These are phyloP conservation scores for Phorcus lineatus DNA, from an alignment of 2,888 invertebrate species.

Conservation along the genomic window DNA sequence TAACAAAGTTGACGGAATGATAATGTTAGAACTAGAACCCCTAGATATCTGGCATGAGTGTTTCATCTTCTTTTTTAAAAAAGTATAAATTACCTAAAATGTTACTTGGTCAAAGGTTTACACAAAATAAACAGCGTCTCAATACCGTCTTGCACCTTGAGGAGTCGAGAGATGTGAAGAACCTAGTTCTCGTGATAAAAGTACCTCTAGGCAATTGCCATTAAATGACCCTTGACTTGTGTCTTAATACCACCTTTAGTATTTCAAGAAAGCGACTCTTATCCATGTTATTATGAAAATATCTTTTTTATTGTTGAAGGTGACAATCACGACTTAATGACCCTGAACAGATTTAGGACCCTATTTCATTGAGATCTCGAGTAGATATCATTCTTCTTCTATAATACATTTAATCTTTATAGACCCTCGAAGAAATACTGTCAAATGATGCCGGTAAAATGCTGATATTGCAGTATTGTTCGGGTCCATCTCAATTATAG, in stretches of 20 bases:
- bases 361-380: neutral
- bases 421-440: neutral
- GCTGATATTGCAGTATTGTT: neutral
- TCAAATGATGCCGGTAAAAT: neutral
- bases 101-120: too few relatives aligned
- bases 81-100: too few relatives aligned
- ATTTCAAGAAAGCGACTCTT: neutral
- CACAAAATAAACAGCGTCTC: too few relatives aligned
- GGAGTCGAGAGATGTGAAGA: too few relatives aligned
- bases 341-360: neutral
- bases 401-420: conserved; percentile 8
- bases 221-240: neutral
- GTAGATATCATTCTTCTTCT: neutral
- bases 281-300: neutral
- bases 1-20: too few relatives aligned
- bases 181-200: too few relatives aligned
- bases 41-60: too few relatives aligned
- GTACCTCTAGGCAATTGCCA: neutral
- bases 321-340: neutral
- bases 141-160: too few relatives aligned
- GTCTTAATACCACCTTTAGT: neutral
- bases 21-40: too few relatives aligned
- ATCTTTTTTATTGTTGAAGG: neutral
- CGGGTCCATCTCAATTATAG: neutral
- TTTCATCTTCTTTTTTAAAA: too few relatives aligned